A percentile compares a stretch with the other conserved stretches of the same genome.
These are phyloP conservation scores for Cataglyphis altisquamis DNA, from an alignment of 2,888 invertebrate genomes.

Conservation along the genomic window DNA sequence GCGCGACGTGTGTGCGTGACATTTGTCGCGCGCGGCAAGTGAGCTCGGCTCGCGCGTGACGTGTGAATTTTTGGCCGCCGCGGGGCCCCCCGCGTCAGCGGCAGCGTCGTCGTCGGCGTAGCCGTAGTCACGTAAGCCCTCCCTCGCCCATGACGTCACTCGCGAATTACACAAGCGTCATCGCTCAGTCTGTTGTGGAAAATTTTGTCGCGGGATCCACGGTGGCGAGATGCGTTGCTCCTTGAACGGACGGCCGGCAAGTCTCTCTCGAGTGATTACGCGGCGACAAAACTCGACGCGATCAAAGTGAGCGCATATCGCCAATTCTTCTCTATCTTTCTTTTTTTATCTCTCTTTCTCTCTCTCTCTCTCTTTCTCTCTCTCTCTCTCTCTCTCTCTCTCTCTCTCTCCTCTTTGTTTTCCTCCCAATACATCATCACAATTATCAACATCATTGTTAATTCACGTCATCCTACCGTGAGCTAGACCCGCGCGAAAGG, in stretches of 20 bases:
- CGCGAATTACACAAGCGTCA: conserved; percentile 83
- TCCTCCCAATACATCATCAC: neutral
- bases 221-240: conserved; percentile 61
- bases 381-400: neutral
- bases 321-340: conserved; percentile 24
- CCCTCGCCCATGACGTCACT: conserved; percentile 81
- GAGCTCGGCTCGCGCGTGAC: conserved; percentile 38
- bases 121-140: conserved; percentile 59
- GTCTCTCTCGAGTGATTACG: neutral
- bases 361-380: neutral
- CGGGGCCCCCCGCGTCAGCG: conserved; percentile 5
- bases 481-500: neutral
- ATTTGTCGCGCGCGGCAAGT: conserved; percentile 40
- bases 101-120: conserved; percentile 47
- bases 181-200: conserved; percentile 80
- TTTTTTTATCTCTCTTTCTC: neutral
- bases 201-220: conserved; percentile 71
- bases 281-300: neutral
- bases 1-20: conserved; percentile 55
- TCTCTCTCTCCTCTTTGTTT: neutral
- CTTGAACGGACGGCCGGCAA: conserved; percentile 47
- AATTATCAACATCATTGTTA: neutral
- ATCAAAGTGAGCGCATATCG: conserved; percentile 63
- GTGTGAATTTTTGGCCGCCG: conserved; percentile 47
- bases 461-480: neutral